Evolutionary conservation across 2,113 vertebrate species (phyloP), one percentile per base, ranked within the genome.

Genomic region (Thermophis baileyi): DNA sequence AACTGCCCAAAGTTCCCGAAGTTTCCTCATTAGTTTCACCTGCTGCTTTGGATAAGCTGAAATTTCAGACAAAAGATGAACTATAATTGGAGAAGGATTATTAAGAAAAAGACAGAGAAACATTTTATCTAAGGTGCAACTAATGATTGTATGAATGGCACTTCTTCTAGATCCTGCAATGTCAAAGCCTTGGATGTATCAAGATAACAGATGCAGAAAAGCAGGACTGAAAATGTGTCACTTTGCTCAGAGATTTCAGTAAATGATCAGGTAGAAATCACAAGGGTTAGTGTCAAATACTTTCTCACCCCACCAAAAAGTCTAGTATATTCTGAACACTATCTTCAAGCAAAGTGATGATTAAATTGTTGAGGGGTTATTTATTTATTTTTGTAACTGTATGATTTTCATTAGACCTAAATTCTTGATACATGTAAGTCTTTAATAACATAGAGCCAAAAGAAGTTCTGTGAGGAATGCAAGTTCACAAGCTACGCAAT

Each of bases 41-140:
- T 93, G 44, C 55, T 0, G 0, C 74, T 94, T 95, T 88, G 86
- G 16, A 49, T 46, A 92, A 95, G 18, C 5, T 92, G 44, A 95
- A 92, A 96, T 22, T 95, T 51, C 94, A 53, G 50, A 90, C 44
- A 92, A 89, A 63, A 95, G 85, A 94, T 74, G 92, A 63, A 69
- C 47, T 90, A 46, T 88, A 94, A 94, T 0, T 90, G n/a, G 90
- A 95, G 92, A 95, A 95, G n/a, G 3, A 93, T 53, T 89, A 94
- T 90, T 55, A 95, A 93, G 50, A 89, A 81, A 95, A 91, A 92
- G 85, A 91, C 35, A 93, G 88, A 92, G 91, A 91, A 81, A 47
- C 20, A 49, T 53, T 93, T 93, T 49, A 92, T 74, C 27, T 92
- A 85, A 55, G n/a, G 30, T 90, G 57, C 53, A 95, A 95, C 25